phyloP scores from a whole-genome alignment of 1,140 invertebrate species.

The Zaprionus inermis region DNA sequence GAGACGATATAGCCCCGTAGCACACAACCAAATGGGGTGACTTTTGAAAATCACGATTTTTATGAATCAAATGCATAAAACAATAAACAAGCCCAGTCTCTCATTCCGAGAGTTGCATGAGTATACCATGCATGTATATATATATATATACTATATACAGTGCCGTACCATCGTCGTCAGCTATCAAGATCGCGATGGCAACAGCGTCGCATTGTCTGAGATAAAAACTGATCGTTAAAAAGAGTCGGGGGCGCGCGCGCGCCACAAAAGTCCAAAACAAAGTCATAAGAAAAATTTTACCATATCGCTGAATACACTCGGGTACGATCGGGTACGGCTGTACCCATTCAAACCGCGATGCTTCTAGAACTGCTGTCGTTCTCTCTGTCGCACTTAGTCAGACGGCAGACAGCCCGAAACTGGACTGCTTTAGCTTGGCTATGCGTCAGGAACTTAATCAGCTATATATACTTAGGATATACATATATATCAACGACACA shows the following conservation, averaged over 20 bases:
- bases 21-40: conserved; percentile 18
- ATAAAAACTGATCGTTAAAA: conserved; percentile 42
- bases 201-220: conserved; percentile 49
- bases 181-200: conserved; percentile 30
- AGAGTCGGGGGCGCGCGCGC: conserved; percentile 34
- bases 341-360: conserved; percentile 1
- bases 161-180: background rate
- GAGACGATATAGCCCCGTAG: conserved; percentile 17
- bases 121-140: background rate
- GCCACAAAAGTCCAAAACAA: conserved; percentile 24
- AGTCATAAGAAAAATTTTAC: conserved; percentile 10
- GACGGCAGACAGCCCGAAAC: no score
- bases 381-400: background rate
- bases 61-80: conserved; percentile 58
- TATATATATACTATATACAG: background rate
- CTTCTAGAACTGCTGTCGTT: conserved; percentile 11
- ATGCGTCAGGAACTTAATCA: conserved; percentile 18
- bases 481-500: no score
- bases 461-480: background rate
- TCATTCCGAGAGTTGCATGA: background rate
- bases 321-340: background rate
- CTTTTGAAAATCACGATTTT: conserved; percentile 13
- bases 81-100: conserved; percentile 21
- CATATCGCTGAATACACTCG: background rate
- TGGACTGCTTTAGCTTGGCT: background rate